These are phyloP conservation scores for Lepidochrysops patricia DNA, from an alignment of 2,888 invertebrate species.

Conservation along the genomic window DNA sequence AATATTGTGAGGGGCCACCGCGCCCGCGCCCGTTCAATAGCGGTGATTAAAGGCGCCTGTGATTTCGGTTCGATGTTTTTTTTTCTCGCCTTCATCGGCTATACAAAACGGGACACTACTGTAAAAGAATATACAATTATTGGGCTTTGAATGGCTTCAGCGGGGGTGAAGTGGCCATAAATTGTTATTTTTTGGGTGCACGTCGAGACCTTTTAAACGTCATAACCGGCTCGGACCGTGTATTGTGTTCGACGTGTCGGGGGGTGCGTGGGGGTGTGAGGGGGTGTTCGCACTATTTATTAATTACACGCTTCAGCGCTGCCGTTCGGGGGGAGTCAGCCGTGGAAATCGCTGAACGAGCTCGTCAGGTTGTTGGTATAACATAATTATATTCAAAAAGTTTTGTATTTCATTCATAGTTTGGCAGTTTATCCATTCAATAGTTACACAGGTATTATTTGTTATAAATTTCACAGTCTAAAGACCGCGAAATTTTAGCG, in stretches of 20 bases:
- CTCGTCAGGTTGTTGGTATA: constrained; percentile 2
- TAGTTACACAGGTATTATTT: neutral
- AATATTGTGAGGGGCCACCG: constrained; percentile 59
- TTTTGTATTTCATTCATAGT: constrained; percentile 2
- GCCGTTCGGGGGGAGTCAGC: neutral
- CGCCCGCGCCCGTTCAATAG: constrained; percentile 69
- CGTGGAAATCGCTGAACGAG: neutral
- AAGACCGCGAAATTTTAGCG: neutral
- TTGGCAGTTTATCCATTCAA: neutral
- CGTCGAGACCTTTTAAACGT: constrained; percentile 64
- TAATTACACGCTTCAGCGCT: constrained; percentile 48
- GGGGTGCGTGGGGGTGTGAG: constrained; percentile 42
- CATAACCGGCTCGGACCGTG: constrained; percentile 55
- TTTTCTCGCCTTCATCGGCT: constrained; percentile 65
- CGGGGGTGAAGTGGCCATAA: constrained; percentile 73
- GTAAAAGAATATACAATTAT: constrained; percentile 76
- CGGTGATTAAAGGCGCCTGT: constrained; percentile 75
- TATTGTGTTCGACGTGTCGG: constrained; percentile 45
- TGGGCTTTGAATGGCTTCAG: constrained; percentile 71
- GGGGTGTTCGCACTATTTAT: constrained; percentile 46
- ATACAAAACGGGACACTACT: constrained; percentile 71
- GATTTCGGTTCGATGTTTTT: constrained; percentile 71
- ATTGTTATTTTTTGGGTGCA: constrained; percentile 61
- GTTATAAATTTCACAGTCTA: neutral
- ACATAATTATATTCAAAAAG: constrained; percentile 8